Evolutionary conservation across 2,888 invertebrate species (phyloP).

Genomic region (Notodonta ziczac): DNA sequence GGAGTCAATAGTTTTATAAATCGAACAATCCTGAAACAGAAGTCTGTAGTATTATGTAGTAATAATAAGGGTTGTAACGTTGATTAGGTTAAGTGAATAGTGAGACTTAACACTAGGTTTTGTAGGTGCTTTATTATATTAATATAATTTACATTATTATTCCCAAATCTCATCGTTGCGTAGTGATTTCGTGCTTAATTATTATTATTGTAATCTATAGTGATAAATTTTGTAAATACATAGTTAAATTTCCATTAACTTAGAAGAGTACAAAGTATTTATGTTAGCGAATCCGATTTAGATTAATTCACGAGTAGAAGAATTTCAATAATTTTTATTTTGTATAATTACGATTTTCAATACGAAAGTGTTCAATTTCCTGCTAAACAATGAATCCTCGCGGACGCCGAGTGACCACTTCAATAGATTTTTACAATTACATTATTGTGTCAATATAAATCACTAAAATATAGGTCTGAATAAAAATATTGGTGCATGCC

Average conservation of each 20-base stretch:
- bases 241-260: slow-evolving; percentile 75
- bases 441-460: slow-evolving; percentile 9
- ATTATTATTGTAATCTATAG: slow-evolving; percentile 46
- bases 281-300: slow-evolving; percentile 62
- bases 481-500: slow-evolving; percentile 72
- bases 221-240: slow-evolving; percentile 62
- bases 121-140: slow-evolving; percentile 58
- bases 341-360: slow-evolving; percentile 9
- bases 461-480: slow-evolving; percentile 30
- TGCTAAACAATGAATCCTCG: background rate
- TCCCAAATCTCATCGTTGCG: slow-evolving; percentile 53
- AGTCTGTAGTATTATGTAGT: slow-evolving; percentile 61
- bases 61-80: slow-evolving; percentile 66
- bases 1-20: slow-evolving; percentile 34
- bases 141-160: slow-evolving; percentile 47
- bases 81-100: slow-evolving; percentile 62
- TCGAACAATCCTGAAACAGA: slow-evolving; percentile 54
- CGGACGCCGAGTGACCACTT: background rate
- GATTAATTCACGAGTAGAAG: slow-evolving; percentile 50
- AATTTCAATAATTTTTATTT: slow-evolving; percentile 26
- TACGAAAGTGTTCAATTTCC: background rate
- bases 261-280: slow-evolving; percentile 82
- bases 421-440: background rate
- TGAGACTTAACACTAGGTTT: slow-evolving; percentile 70
- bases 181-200: slow-evolving; percentile 51